Conservation (phyloP, 2,888 invertebrate species). For the Dicycla oo region DNA sequence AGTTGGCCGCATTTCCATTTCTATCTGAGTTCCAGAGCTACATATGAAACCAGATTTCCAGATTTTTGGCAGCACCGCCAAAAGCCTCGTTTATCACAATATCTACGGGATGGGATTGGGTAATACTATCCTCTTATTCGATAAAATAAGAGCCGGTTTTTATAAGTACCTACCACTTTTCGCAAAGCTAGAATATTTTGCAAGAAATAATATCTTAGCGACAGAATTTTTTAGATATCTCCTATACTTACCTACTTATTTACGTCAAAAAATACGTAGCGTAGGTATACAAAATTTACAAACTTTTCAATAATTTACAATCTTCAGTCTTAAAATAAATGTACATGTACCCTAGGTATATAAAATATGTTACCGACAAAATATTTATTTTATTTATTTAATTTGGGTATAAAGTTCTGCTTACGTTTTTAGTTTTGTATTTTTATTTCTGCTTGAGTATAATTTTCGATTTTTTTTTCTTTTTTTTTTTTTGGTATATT, state of each 20-base stretch:
- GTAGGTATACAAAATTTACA: not conserved
- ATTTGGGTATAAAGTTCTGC: too few relatives aligned
- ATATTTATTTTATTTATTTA: too few relatives aligned
- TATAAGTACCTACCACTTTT: not conserved
- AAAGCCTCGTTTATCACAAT: constrained; percentile 29
- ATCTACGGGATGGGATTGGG: constrained; percentile 37
- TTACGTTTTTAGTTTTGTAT: too few relatives aligned
- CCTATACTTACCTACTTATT: not conserved
- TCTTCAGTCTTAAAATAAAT: not conserved
- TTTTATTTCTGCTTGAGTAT: too few relatives aligned
- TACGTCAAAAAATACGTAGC: too few relatives aligned
- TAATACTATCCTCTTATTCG: not conserved
- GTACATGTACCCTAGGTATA: too few relatives aligned
- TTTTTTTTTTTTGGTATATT: too few relatives aligned
- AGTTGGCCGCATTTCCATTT: constrained; percentile 29
- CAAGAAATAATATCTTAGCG: not conserved
- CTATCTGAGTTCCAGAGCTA: constrained; percentile 15
- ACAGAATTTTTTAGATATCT: not conserved
- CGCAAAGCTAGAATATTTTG: not conserved
- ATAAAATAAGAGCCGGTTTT: not conserved
- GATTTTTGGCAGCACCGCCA: constrained; percentile 37
- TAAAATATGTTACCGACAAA: not conserved
- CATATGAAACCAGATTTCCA: constrained; percentile 20
- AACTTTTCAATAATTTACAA: not conserved
- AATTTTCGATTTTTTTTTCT: too few relatives aligned